phyloP scores from a whole-genome alignment of 2,888 invertebrate species.

The Diaperis boleti region DNA sequence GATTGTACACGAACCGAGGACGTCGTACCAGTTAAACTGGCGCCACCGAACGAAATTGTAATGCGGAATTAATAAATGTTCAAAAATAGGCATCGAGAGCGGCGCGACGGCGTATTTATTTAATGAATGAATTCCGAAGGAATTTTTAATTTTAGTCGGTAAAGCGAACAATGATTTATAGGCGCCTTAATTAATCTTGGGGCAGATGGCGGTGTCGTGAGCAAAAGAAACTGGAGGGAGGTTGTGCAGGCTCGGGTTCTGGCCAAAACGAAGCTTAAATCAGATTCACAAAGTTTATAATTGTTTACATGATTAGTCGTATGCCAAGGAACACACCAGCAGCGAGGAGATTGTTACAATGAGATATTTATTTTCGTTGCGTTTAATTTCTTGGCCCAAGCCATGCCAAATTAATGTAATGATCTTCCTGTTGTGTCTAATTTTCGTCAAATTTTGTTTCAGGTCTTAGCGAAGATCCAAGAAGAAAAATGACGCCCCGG shows the following conservation, averaged over 20 bases:
- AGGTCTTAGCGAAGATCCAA: no score
- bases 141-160: constrained; percentile 60
- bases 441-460: no score
- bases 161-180: constrained; percentile 59
- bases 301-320: no score
- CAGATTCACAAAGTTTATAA: no score
- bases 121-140: constrained; percentile 45
- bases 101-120: constrained; percentile 26
- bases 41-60: not conserved
- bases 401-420: no score
- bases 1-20: constrained; percentile 42
- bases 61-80: constrained; percentile 3
- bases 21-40: constrained; percentile 18
- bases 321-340: no score
- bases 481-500: no score
- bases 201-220: constrained; percentile 40
- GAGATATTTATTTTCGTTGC: no score
- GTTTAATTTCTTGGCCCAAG: no score
- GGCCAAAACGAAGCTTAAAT: no score
- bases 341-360: no score
- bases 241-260: not conserved
- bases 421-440: no score
- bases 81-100: not conserved
- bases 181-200: constrained; percentile 59
- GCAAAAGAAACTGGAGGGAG: constrained; percentile 28